Evolutionary conservation across 2,888 invertebrate species (phyloP), one percentile per base, ranked within the genome.

Genomic region (Cybosia mesomella): DNA sequence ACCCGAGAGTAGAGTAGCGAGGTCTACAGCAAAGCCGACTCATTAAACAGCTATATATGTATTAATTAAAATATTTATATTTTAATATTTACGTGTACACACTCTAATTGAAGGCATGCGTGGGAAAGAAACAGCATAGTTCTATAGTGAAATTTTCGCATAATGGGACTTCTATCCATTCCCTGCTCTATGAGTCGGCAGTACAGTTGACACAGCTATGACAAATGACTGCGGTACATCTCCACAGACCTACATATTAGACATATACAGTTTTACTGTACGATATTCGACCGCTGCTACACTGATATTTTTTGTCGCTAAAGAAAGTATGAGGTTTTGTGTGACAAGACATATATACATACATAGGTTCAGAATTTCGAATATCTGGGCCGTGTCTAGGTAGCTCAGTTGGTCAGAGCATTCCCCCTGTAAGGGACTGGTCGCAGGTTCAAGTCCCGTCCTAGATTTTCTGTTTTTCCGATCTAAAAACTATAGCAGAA

Each of bases 161-260:
- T n/a, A n/a, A 58, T 66, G 28, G 10, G 28, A 60, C 68, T 68
- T 64, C 68, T 68, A 60, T 39, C 54, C 32, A 53, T 53, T 62
- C 1, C 32, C 7, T 32, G 49, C 49, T 28, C 32, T 49, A n/a
- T 53, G 61, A 49, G 11, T 32, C 32, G 13, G 28, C 21, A 21
- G 11, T 53, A 61, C 18, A 28, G 49, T 28, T 61, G 66, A 63
- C 61, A 65, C 63, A 36, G 57, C 55, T 22, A 64, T 68, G 68
- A 80, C 71, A 73, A 80, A 77, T 77, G 68, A 71, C 70, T 70
- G 71, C 78, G 60, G 67, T 54, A 73, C 77, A 73, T 68, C 67
- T 67, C 22, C 28, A 67, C 58, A 53, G 36, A 43, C 39, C 63
- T 60, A 68, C 73, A 61, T 73, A 75, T 75, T 73, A 71, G 34